Percentiles rank a stretch among this genome's conserved stretches.
Conservation (phyloP, 1,140 invertebrate species). For the Sogatella furcifera region DNA sequence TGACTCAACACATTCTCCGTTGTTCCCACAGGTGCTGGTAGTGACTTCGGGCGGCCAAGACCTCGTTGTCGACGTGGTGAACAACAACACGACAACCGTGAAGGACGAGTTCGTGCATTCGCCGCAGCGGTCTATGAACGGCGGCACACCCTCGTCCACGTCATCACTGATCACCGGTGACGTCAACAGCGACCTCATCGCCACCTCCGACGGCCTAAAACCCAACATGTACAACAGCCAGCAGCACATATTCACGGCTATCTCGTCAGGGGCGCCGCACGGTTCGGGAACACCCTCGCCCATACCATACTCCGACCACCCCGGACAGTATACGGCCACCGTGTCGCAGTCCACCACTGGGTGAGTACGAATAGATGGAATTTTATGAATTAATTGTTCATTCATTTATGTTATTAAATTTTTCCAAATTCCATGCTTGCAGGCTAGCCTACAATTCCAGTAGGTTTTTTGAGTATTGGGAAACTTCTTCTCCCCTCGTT, state of each 20-base stretch:
- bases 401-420: too few relatives aligned
- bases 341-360: slow-evolving; percentile 38
- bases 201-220: slow-evolving; percentile 39
- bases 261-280: slow-evolving; percentile 27
- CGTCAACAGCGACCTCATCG: slow-evolving; percentile 36
- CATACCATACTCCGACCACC: slow-evolving; percentile 40
- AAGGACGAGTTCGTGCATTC: slow-evolving; percentile 38
- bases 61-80: slow-evolving; percentile 37
- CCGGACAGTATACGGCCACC: slow-evolving; percentile 38
- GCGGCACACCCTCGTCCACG: slow-evolving; percentile 36
- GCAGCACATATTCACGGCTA: slow-evolving; percentile 36
- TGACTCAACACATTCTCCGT: too few relatives aligned
- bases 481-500: too few relatives aligned
- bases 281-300: slow-evolving; percentile 39
- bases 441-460: too few relatives aligned
- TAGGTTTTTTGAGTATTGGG: too few relatives aligned
- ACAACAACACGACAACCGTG: slow-evolving; percentile 30
- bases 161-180: slow-evolving; percentile 36
- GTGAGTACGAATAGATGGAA: too few relatives aligned
- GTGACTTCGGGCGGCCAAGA: slow-evolving; percentile 28
- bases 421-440: too few relatives aligned
- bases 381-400: too few relatives aligned
- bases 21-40: slow-evolving; percentile 31
- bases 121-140: slow-evolving; percentile 38
- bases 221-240: slow-evolving; percentile 29